Conservation (phyloP, 2,113 vertebrate species). For the Pluvialis apricaria region DNA sequence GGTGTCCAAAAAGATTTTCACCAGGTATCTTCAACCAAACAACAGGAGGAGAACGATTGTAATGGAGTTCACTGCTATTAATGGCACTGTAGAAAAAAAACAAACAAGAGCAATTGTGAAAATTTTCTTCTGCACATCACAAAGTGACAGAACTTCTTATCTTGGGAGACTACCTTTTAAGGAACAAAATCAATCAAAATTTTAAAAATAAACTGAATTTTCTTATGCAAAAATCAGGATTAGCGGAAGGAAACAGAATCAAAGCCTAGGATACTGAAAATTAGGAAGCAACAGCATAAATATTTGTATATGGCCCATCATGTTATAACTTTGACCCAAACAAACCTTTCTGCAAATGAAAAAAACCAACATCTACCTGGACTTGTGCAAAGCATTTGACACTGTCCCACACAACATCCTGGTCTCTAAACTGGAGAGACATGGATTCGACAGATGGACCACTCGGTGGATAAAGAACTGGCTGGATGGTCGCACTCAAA, state of each 20-base stretch:
- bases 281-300: background rate
- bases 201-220: background rate
- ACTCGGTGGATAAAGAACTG: too few relatives aligned
- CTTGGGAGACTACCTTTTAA: background rate
- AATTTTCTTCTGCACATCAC: background rate
- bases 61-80: conserved; percentile 89
- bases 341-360: background rate
- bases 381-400: too few relatives aligned
- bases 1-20: background rate
- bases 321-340: background rate
- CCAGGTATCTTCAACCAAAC: conserved; percentile 79
- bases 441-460: too few relatives aligned
- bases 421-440: too few relatives aligned
- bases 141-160: background rate
- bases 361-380: background rate
- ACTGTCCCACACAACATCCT: too few relatives aligned
- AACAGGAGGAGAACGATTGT: conserved; percentile 88
- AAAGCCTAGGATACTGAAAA: background rate
- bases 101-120: background rate
- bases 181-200: background rate
- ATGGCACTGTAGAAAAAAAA: conserved; percentile 79
- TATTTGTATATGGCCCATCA: background rate
- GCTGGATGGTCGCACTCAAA: too few relatives aligned
- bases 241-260: background rate
- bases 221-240: background rate